These are phyloP conservation scores for Coreius guichenoti DNA, from an alignment of 2,797 vertebrate species.

Conservation along the genomic window DNA sequence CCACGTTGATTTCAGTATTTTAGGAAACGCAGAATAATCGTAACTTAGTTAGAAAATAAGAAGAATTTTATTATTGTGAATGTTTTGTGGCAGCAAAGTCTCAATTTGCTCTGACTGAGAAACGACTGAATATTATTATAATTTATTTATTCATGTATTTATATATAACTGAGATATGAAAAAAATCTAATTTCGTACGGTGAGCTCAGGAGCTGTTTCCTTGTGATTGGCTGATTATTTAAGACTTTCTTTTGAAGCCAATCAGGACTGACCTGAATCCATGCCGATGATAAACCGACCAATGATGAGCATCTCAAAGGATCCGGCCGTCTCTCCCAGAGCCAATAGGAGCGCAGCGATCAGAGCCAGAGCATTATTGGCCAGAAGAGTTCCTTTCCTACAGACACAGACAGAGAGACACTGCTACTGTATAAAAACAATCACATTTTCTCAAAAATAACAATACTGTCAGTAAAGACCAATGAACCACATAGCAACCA, in stretches of 20 bases:
- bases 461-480: background rate
- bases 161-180: background rate
- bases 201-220: background rate
- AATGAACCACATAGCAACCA: background rate
- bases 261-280: conserved; percentile 85
- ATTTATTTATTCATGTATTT: background rate
- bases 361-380: conserved; percentile 89
- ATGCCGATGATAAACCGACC: conserved; percentile 90
- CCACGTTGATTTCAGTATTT: too few relatives aligned
- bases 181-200: background rate
- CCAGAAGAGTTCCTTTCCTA: conserved; percentile 87
- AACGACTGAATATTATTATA: too few relatives aligned
- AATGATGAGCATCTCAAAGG: conserved; percentile 92
- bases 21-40: too few relatives aligned
- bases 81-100: too few relatives aligned
- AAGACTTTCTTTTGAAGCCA: background rate
- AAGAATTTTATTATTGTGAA: too few relatives aligned
- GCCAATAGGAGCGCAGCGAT: conserved; percentile 85
- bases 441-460: background rate
- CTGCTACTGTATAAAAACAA: background rate
- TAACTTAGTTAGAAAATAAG: too few relatives aligned
- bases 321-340: conserved; percentile 78
- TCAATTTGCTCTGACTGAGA: too few relatives aligned
- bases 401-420: background rate
- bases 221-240: background rate